Evolutionary conservation across 1,140 invertebrate genomes (phyloP).

Genomic region (Arctopsyche grandis): DNA sequence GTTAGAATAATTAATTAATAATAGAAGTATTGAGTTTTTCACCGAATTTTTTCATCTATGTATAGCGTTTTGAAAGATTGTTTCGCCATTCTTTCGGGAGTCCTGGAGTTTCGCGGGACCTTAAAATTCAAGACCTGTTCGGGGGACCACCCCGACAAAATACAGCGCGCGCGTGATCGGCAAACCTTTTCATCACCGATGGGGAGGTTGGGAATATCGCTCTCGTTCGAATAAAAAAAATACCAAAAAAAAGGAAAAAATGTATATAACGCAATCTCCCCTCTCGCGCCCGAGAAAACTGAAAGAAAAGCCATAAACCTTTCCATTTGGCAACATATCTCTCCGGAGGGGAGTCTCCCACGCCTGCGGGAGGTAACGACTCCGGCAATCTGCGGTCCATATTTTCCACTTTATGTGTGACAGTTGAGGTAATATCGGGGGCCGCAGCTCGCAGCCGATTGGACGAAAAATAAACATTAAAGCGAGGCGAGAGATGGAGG

Average conservation of each 20-base stretch:
- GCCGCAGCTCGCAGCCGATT: conserved; percentile 66
- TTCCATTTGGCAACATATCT: conserved; percentile 55
- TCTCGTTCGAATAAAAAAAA: conserved; percentile 21
- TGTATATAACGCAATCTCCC: conserved; percentile 51
- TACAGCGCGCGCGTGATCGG: conserved; percentile 66
- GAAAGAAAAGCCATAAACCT: conserved; percentile 70
- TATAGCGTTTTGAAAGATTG: background rate
- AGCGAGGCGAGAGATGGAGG: conserved; percentile 48
- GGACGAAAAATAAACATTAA: conserved; percentile 70
- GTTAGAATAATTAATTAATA: no score
- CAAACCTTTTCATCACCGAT: conserved; percentile 34
- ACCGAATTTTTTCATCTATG: background rate
- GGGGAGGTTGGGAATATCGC: conserved; percentile 31
- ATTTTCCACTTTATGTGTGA: conserved; percentile 71
- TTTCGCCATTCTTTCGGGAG: background rate
- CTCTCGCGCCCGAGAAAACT: conserved; percentile 57
- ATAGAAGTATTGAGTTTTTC: no score
- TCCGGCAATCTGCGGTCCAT: conserved; percentile 66
- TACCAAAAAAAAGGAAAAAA: conserved; percentile 14
- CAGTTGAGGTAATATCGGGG: conserved; percentile 70
- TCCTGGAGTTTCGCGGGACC: background rate
- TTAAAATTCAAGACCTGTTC: conserved; percentile 42
- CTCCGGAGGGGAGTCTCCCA: conserved; percentile 53
- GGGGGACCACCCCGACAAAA: conserved; percentile 53
- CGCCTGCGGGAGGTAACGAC: conserved; percentile 46